phyloP scores from a whole-genome alignment of 1,140 invertebrate species.

The Drosophila truncata region DNA sequence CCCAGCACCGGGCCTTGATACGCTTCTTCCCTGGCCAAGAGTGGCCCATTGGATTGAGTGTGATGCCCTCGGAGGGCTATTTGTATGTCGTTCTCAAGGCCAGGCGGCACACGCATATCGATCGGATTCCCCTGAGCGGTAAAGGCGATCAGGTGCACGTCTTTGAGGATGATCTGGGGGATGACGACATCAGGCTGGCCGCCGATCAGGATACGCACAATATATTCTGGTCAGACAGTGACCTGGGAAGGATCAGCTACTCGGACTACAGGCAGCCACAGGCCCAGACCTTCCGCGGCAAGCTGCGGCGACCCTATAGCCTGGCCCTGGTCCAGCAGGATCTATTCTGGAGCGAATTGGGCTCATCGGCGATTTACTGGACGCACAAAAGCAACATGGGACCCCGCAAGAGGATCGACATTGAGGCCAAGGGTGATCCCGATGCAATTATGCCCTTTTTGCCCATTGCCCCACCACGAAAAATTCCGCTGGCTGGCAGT shows the following conservation, averaged over 20 bases:
- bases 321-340: constrained; percentile 87
- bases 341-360: constrained; percentile 88
- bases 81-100: constrained; percentile 88
- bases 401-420: constrained; percentile 65
- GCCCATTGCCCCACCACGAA: constrained; percentile 4
- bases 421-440: constrained; percentile 40
- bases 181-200: constrained; percentile 66
- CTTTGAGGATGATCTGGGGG: constrained; percentile 86
- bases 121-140: constrained; percentile 88
- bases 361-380: constrained; percentile 87
- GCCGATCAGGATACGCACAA: constrained; percentile 54
- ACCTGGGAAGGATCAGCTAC: constrained; percentile 68
- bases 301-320: constrained; percentile 85
- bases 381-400: constrained; percentile 86
- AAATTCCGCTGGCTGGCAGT: constrained; percentile 61
- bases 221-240: constrained; percentile 77
- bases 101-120: constrained; percentile 86
- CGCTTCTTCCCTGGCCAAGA: constrained; percentile 86
- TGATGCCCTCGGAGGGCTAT: constrained; percentile 89
- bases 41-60: constrained; percentile 87
- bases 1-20: constrained; percentile 86
- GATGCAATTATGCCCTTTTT: constrained; percentile 6
- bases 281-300: constrained; percentile 71
- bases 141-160: constrained; percentile 85
- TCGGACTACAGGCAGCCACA: constrained; percentile 76